phyloP scores from a whole-genome alignment of 2,797 vertebrate genomes.

The Cynodonichthys magdalenae region DNA sequence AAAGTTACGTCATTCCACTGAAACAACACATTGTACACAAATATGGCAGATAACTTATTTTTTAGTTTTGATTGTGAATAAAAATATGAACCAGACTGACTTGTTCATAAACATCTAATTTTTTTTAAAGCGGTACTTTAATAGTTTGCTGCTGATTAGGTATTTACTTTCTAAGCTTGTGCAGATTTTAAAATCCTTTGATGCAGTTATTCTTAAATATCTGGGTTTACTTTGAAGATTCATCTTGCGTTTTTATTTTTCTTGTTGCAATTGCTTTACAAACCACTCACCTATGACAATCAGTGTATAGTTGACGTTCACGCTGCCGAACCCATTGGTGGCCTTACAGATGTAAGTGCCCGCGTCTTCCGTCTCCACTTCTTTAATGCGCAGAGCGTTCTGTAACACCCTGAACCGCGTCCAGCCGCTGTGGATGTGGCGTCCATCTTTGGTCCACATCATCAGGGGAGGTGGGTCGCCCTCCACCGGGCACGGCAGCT shows the following conservation, averaged over 20 bases:
- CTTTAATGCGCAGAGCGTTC: slow-evolving; percentile 92
- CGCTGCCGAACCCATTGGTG: slow-evolving; percentile 96
- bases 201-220: background rate
- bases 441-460: slow-evolving; percentile 86
- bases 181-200: background rate
- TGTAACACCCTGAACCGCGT: slow-evolving; percentile 90
- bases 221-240: background rate
- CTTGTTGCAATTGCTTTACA: background rate
- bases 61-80: too few relatives aligned
- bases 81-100: too few relatives aligned
- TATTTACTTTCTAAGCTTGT: too few relatives aligned
- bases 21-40: slow-evolving; percentile 22
- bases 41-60: background rate
- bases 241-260: background rate
- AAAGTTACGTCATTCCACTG: slow-evolving; percentile 13
- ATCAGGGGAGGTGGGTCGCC: slow-evolving; percentile 84
- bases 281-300: slow-evolving; percentile 90
- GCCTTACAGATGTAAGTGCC: slow-evolving; percentile 96
- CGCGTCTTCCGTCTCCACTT: slow-evolving; percentile 90
- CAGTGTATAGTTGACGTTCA: slow-evolving; percentile 95
- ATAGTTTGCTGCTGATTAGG: too few relatives aligned
- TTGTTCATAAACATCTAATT: too few relatives aligned
- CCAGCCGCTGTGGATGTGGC: slow-evolving; percentile 95
- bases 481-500: slow-evolving; percentile 82
- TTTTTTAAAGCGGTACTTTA: too few relatives aligned